Conservation (phyloP, 2,797 vertebrate species). For the Hozukius guyotensis region DNA sequence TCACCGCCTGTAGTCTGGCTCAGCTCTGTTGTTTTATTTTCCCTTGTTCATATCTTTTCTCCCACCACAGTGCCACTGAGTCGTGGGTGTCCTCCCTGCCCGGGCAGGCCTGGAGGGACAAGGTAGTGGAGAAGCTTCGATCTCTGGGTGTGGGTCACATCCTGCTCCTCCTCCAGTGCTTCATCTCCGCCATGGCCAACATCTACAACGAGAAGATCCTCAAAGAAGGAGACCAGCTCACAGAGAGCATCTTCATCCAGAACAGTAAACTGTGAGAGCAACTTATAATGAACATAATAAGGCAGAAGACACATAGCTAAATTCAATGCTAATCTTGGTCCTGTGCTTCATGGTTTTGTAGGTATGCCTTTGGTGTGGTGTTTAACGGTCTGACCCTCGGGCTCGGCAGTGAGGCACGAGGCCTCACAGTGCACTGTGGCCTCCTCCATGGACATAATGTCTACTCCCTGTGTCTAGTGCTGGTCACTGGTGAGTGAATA, state of each 20-base stretch:
- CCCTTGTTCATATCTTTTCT: background rate
- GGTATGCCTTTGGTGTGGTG: constrained; percentile 91
- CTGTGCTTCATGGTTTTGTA: background rate
- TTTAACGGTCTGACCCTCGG: constrained; percentile 91
- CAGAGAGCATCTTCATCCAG: constrained; percentile 95
- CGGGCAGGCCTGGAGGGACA: constrained; percentile 84
- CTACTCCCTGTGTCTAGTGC: constrained; percentile 90
- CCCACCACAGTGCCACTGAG: constrained; percentile 38
- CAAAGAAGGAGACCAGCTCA: constrained; percentile 91
- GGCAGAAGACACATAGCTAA: rapidly evolving
- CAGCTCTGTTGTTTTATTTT: background rate
- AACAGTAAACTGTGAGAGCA: constrained; percentile 89
- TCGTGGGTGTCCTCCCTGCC: constrained; percentile 73
- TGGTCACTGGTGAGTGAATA: constrained; percentile 84
- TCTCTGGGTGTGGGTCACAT: constrained; percentile 90
- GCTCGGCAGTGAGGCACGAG: constrained; percentile 84
- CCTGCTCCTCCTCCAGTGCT: constrained; percentile 93
- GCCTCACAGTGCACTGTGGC: constrained; percentile 88
- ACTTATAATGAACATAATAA: rapidly evolving
- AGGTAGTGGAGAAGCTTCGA: constrained; percentile 78
- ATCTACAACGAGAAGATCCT: constrained; percentile 99
- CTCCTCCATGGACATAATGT: constrained; percentile 95
- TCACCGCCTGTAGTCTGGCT: background rate
- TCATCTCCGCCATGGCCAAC: constrained; percentile 95
- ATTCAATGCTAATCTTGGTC: background rate